phyloP scores from a whole-genome alignment of 2,113 vertebrate genomes.

The Brachypodius melanocephalos region DNA sequence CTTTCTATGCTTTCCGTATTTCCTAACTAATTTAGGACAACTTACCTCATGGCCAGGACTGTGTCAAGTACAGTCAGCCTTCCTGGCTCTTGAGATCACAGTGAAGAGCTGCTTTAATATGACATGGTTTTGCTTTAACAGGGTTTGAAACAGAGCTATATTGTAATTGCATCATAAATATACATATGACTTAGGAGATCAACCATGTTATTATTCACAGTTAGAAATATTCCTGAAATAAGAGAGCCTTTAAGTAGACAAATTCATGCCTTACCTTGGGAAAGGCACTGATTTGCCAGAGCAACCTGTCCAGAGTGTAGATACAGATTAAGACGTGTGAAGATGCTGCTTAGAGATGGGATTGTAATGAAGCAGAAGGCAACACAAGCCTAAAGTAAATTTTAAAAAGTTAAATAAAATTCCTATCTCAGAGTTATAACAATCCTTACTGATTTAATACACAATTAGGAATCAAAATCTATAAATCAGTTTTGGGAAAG shows the following conservation, averaged over 20 bases:
- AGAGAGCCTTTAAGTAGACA: neutral
- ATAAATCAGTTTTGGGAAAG: neutral
- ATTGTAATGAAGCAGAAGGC: constrained; percentile 98
- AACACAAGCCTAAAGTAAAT: constrained; percentile 85
- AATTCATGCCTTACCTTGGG: constrained; percentile 83
- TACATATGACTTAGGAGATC: neutral
- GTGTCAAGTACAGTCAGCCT: neutral
- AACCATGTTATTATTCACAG: neutral
- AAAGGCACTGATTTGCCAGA: constrained; percentile 96
- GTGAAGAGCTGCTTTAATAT: neutral
- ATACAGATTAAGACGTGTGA: constrained; percentile 90
- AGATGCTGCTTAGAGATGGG: constrained; percentile 90
- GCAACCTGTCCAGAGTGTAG: constrained; percentile 93
- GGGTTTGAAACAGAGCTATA: neutral
- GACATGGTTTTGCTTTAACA: neutral
- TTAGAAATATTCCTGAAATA: neutral
- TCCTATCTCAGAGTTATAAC: neutral
- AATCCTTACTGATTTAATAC: neutral
- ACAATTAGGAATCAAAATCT: neutral
- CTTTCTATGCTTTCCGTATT: neutral
- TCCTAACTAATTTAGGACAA: neutral
- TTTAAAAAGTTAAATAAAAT: neutral
- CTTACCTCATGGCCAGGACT: neutral
- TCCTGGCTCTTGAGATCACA: neutral
- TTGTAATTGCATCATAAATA: neutral